Evolutionary conservation across 1,140 invertebrate genomes (phyloP), one percentile per base, ranked within the genome.

Genomic region (Diachasmimorpha longicaudata): DNA sequence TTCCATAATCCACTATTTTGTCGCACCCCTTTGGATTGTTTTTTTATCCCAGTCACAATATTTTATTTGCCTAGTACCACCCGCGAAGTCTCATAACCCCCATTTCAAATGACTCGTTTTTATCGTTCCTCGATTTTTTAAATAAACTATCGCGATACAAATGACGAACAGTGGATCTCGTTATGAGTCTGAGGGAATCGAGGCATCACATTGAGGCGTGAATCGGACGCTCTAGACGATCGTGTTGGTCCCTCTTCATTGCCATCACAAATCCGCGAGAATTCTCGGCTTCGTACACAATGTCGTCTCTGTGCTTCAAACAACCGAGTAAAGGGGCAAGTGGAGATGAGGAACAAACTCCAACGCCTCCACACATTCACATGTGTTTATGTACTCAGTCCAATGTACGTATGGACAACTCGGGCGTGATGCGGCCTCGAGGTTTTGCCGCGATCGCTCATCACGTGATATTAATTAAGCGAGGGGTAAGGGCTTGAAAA

Each of bases 121-220:
- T 63, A 31, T 23, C 58, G 21, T 6, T 25, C 23, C 19, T 63
- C 23, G 19, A 25, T 25, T 63, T 63, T 63, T 63, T 63, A 11
- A 39, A 42, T 42, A 3, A 42, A 42, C 39, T 13, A 10, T 10
- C 9, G 39, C 39, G 39, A 63, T 63, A 63, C 19, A 63, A 63
- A 63, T 63, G 58, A 58, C 8, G 52, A 63, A 63, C 58, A 63
- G 58, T 63, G 58, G 23, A 31, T 63, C 23, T 63, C 58, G 58
- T 63, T 63, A 63, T 63, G 23, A 23, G 23, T 25, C 58, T 31
- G 21, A 63, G 58, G 58, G 58, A 25, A 63, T 63, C 58, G 58
- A 63, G 58, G 58, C 58, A 63, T 63, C 58, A 63, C 58, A 63
- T 63, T 63, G 58, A 63, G 58, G 58, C 58, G 58, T 63, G 58